Percentiles rank a stretch among this genome's conserved stretches.
These are phyloP conservation scores for Autographa gamma DNA, from an alignment of 2,888 invertebrate species.

Conservation along the genomic window DNA sequence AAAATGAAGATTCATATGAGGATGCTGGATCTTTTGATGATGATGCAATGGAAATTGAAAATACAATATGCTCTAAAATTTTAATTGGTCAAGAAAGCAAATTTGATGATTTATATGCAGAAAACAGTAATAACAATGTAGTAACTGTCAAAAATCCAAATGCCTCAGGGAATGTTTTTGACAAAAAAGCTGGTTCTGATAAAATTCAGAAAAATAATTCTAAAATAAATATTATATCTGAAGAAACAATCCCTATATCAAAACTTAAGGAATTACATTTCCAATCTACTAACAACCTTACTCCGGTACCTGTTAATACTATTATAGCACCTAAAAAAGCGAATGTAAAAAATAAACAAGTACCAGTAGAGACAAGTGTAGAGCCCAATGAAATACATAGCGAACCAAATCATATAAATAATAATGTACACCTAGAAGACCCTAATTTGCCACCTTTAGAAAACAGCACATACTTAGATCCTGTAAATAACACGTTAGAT, in stretches of 20 bases:
- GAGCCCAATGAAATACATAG: conserved; percentile 7
- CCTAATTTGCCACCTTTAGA: neutral
- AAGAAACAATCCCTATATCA: conserved; percentile 65
- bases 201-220: conserved; percentile 37
- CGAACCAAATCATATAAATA: conserved; percentile 2
- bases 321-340: conserved; percentile 51
- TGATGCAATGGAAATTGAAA: conserved; percentile 16
- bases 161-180: conserved; percentile 7
- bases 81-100: conserved; percentile 10
- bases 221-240: conserved; percentile 70
- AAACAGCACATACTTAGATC: neutral
- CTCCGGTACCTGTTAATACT: conserved; percentile 63
- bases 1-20: neutral
- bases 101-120: conserved; percentile 42
- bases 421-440: neutral
- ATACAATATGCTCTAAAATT: conserved; percentile 15
- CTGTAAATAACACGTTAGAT: conserved; percentile 7
- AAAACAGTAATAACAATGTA: conserved; percentile 34
- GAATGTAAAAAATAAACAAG: conserved; percentile 18
- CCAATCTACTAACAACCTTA: conserved; percentile 49
- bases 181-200: conserved; percentile 1
- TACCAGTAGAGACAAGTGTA: neutral
- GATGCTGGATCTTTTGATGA: conserved; percentile 14
- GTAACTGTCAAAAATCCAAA: conserved; percentile 18
- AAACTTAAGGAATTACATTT: conserved; percentile 55